A percentile compares a stretch with the other conserved stretches of the same genome.
Conservation (phyloP, 2,797 vertebrate genomes). For the Paratrypauchen microcephalus region DNA sequence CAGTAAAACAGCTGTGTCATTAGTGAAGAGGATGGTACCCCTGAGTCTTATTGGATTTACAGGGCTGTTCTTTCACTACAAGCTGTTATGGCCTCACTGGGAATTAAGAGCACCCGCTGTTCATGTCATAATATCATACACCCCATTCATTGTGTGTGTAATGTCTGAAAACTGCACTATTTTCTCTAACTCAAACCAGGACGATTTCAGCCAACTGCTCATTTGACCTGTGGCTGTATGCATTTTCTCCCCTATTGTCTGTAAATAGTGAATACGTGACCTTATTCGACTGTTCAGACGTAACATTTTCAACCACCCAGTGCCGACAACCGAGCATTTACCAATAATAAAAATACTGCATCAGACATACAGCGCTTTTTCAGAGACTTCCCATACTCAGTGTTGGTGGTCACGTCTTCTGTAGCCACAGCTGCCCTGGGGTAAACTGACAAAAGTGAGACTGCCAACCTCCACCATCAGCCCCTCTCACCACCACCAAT, state of each 20-base stretch:
- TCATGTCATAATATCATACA: not conserved
- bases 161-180: not conserved
- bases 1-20: slow-evolving; percentile 21
- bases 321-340: too few relatives aligned
- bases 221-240: not conserved
- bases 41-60: slow-evolving; percentile 16
- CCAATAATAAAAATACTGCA: not conserved
- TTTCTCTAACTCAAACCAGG: not conserved
- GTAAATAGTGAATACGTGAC: too few relatives aligned
- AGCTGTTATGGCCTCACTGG: slow-evolving; percentile 9
- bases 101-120: slow-evolving; percentile 1
- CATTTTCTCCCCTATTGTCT: too few relatives aligned
- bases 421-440: too few relatives aligned
- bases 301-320: not conserved
- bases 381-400: not conserved
- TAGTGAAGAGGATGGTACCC: slow-evolving; percentile 7
- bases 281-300: not conserved
- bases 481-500: too few relatives aligned
- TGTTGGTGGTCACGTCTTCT: not conserved
- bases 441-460: too few relatives aligned
- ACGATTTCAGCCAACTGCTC: not conserved
- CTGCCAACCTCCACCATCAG: too few relatives aligned
- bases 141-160: not conserved
- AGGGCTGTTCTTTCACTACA: slow-evolving; percentile 25
- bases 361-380: not conserved